Conservation (phyloP, 1,140 invertebrate species). For the Drosophila cardini region DNA sequence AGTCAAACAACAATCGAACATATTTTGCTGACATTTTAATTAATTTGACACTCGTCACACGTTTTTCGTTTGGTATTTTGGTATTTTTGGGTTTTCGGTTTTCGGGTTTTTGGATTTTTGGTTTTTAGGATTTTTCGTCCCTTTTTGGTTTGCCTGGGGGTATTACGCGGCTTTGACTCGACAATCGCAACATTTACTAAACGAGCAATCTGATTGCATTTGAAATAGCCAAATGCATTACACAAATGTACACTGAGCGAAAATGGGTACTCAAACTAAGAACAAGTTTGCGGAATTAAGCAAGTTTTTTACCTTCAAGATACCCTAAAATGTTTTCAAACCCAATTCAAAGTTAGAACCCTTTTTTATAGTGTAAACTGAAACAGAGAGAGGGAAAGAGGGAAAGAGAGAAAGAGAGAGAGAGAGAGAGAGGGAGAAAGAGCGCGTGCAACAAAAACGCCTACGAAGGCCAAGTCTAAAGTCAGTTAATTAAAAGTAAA, state of each 20-base stretch:
- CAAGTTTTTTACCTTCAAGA: no score
- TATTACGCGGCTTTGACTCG: conserved; percentile 58
- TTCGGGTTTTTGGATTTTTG: conserved; percentile 5
- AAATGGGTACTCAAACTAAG: no score
- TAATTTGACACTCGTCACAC: conserved; percentile 79
- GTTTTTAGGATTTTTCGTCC: conserved; percentile 18
- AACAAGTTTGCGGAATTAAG: no score
- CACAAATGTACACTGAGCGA: background rate
- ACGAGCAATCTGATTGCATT: conserved; percentile 23
- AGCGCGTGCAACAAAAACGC: no score
- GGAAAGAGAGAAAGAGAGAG: background rate
- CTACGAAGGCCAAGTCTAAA: conserved; percentile 61
- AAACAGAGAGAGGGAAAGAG: background rate
- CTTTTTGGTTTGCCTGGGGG: conserved; percentile 29
- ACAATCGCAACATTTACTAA: conserved; percentile 67
- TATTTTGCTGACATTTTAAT: conserved; percentile 84
- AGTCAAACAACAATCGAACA: conserved; percentile 74
- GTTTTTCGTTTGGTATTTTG: conserved; percentile 13
- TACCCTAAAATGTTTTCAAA: no score
- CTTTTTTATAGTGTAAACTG: no score
- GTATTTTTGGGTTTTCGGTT: conserved; percentile 31
- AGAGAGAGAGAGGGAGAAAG: background rate
- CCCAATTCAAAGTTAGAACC: no score
- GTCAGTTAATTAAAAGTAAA: conserved; percentile 65
- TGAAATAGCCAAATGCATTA: conserved; percentile 23